A percentile compares a stretch with the other conserved stretches of the same genome.
Conservation (phyloP, 2,888 invertebrate species). For the Sabellastarte sp. region DNA sequence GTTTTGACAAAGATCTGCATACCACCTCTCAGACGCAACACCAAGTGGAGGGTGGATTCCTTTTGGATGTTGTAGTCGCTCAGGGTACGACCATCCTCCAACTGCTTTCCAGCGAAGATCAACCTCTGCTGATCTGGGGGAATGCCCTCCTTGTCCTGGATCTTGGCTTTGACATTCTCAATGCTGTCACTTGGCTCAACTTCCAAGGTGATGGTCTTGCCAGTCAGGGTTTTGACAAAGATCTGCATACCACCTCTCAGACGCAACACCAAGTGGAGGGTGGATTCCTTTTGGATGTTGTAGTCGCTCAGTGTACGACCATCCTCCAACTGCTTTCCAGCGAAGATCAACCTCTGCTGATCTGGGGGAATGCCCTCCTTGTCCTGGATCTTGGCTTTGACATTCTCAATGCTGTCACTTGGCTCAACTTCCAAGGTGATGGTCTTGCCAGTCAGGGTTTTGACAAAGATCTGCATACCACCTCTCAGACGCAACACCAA, state of each 20-base stretch:
- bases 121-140: constrained; percentile 83
- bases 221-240: constrained; percentile 63
- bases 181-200: constrained; percentile 88
- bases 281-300: constrained; percentile 94
- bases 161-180: constrained; percentile 80
- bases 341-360: constrained; percentile 86
- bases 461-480: constrained; percentile 34
- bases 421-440: constrained; percentile 66
- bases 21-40: constrained; percentile 75
- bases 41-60: constrained; percentile 88
- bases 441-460: constrained; percentile 34
- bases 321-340: constrained; percentile 90
- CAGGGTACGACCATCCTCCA: constrained; percentile 86
- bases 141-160: constrained; percentile 58
- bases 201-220: constrained; percentile 65
- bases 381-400: constrained; percentile 66
- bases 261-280: constrained; percentile 85
- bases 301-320: constrained; percentile 87
- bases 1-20: constrained; percentile 37
- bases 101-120: constrained; percentile 89
- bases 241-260: constrained; percentile 65
- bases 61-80: constrained; percentile 95
- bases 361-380: constrained; percentile 60
- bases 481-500: constrained; percentile 80
- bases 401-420: constrained; percentile 88